These are phyloP conservation scores for Sphaerophoria rueppellii DNA, from an alignment of 2,888 invertebrate genomes.

Conservation along the genomic window DNA sequence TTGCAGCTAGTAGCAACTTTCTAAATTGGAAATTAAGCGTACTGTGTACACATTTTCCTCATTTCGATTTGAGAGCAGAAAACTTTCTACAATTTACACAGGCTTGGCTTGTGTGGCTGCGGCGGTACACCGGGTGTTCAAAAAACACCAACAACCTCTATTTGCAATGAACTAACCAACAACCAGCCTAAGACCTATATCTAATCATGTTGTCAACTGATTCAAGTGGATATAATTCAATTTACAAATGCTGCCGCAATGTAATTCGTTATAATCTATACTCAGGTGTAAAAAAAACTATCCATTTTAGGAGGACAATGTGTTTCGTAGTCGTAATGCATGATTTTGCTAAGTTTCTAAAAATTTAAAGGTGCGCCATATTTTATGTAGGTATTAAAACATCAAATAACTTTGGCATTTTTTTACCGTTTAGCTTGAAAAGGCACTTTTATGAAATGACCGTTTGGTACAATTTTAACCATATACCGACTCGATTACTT, in stretches of 20 bases:
- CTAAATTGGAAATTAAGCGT: conserved; percentile 65
- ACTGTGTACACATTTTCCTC: conserved; percentile 36
- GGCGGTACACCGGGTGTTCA: conserved; percentile 2
- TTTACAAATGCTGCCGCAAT: conserved; percentile 56
- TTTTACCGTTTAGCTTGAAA: too few relatives aligned
- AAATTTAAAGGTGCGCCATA: too few relatives aligned
- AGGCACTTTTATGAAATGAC: too few relatives aligned
- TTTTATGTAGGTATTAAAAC: too few relatives aligned
- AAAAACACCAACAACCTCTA: not conserved
- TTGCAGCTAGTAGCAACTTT: conserved; percentile 56
- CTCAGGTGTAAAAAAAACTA: not conserved
- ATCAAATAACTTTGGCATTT: too few relatives aligned
- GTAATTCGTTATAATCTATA: conserved; percentile 8
- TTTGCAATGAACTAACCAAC: not conserved
- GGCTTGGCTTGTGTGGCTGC: not conserved
- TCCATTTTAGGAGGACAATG: not conserved
- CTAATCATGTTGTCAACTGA: conserved; percentile 72
- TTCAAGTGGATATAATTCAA: conserved; percentile 65
- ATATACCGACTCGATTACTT: too few relatives aligned
- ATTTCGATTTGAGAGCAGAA: conserved; percentile 34
- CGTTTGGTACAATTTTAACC: too few relatives aligned
- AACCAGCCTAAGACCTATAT: conserved; percentile 34
- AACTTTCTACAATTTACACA: conserved; percentile 57
- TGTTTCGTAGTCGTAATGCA: too few relatives aligned
- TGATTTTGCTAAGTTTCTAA: too few relatives aligned